phyloP scores from a whole-genome alignment of 2,888 invertebrate species.

The Exocentrus adspersus region DNA sequence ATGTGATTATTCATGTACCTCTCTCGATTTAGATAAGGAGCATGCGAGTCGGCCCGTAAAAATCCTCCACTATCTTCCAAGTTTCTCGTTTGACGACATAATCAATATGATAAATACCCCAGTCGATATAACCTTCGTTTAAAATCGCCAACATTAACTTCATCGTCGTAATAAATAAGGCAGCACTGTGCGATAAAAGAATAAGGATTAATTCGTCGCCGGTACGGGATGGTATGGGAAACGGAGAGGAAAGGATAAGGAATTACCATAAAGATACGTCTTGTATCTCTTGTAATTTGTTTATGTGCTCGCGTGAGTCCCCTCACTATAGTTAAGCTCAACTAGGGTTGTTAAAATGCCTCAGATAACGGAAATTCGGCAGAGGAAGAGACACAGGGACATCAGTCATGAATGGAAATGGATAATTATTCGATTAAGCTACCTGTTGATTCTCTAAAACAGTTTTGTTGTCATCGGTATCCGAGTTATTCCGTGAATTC shows the following conservation, averaged over 20 bases:
- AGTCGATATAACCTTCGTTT: conserved; percentile 26
- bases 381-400: not conserved
- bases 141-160: conserved; percentile 27
- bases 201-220: conserved; percentile 6
- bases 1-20: conserved; percentile 25
- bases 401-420: not conserved
- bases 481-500: not conserved
- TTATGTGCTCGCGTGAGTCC: not conserved
- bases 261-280: conserved; percentile 6
- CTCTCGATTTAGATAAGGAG: conserved; percentile 28
- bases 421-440: not conserved
- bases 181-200: conserved; percentile 10
- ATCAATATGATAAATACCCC: conserved; percentile 29
- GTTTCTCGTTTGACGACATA: conserved; percentile 31
- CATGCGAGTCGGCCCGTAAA: conserved; percentile 8
- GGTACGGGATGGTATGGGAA: not conserved
- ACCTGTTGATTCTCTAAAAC: not conserved
- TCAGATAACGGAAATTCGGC: not conserved
- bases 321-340: not conserved
- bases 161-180: conserved; percentile 21
- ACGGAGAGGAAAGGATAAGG: not conserved
- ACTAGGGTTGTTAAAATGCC: not conserved
- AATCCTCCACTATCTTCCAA: conserved; percentile 27
- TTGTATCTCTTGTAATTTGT: not conserved
- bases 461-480: not conserved